Evolutionary conservation across 2,113 vertebrate species (phyloP).

Genomic region (Corythaixoides concolor): DNA sequence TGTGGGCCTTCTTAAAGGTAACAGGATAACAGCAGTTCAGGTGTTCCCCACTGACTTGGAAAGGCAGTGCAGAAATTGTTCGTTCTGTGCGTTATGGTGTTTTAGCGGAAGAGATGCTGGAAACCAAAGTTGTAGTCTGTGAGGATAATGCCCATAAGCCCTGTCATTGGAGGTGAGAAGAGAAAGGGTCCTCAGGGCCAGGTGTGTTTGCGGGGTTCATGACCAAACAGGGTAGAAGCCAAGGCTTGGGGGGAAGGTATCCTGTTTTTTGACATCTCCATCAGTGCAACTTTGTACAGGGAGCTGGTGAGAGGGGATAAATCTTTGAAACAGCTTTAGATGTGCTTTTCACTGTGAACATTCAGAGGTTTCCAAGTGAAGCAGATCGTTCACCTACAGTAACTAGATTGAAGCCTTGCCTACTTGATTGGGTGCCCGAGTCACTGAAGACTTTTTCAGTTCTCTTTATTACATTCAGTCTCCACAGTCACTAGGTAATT

Average conservation of each 20-base stretch:
- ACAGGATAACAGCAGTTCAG: not conserved
- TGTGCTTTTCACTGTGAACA: not conserved
- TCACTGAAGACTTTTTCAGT: not conserved
- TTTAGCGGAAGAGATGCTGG: not conserved
- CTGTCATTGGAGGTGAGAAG: not conserved
- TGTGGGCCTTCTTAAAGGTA: conserved; percentile 98
- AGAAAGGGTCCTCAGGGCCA: not conserved
- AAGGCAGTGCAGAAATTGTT: not conserved
- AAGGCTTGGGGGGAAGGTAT: not conserved
- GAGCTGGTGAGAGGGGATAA: not conserved
- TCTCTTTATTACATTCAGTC: not conserved
- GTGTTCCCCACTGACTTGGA: not conserved
- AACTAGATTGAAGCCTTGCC: not conserved
- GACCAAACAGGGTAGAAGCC: not conserved
- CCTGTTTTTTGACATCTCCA: not conserved
- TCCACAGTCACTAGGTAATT: not conserved
- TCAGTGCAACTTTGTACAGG: not conserved
- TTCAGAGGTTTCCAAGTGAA: not conserved
- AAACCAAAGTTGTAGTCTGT: not conserved
- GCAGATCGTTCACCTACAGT: not conserved
- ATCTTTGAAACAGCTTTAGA: not conserved
- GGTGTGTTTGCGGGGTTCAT: rapidly evolving
- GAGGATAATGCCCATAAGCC: not conserved
- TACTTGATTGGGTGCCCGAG: not conserved
- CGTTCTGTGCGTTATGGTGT: not conserved